Conservation (phyloP, 2,797 vertebrate genomes). For the Syngnathus rostellatus region DNA sequence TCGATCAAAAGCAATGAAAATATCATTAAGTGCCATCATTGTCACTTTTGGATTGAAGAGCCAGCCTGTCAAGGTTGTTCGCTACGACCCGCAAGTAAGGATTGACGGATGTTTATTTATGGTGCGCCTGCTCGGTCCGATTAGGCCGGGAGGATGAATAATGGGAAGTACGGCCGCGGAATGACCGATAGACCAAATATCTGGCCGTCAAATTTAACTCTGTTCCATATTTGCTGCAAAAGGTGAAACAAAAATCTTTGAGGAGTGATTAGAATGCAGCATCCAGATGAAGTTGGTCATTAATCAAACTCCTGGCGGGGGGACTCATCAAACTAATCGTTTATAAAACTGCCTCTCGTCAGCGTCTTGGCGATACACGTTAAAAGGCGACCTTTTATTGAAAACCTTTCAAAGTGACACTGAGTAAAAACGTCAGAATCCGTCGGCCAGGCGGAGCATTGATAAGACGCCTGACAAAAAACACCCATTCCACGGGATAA, state of each 20-base stretch:
- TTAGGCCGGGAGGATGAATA: conserved; percentile 31
- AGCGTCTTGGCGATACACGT: background rate
- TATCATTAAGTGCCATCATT: conserved; percentile 23
- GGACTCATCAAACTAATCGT: conserved; percentile 42
- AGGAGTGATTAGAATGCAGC: background rate
- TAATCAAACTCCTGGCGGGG: conserved; percentile 24
- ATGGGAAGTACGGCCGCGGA: conserved; percentile 20
- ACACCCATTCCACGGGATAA: background rate
- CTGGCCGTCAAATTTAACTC: background rate
- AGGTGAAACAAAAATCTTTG: background rate
- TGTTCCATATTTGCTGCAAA: background rate
- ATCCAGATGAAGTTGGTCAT: conserved; percentile 3
- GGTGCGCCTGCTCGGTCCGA: conserved; percentile 50
- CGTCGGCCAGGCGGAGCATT: conserved; percentile 19
- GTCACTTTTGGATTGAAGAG: background rate
- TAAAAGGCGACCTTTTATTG: conserved; percentile 23
- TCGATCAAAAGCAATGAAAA: conserved; percentile 38
- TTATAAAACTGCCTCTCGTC: conserved; percentile 25
- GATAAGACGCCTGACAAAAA: conserved; percentile 19
- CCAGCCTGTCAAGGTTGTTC: conserved; percentile 44
- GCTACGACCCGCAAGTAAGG: conserved; percentile 30
- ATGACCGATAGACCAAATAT: conserved; percentile 28
- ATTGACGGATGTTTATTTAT: conserved; percentile 51
- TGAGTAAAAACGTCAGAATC: conserved; percentile 41
- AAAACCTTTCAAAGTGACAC: conserved; percentile 43